Evolutionary conservation across 2,888 invertebrate species (phyloP).

Genomic region (Brachycybe producta): DNA sequence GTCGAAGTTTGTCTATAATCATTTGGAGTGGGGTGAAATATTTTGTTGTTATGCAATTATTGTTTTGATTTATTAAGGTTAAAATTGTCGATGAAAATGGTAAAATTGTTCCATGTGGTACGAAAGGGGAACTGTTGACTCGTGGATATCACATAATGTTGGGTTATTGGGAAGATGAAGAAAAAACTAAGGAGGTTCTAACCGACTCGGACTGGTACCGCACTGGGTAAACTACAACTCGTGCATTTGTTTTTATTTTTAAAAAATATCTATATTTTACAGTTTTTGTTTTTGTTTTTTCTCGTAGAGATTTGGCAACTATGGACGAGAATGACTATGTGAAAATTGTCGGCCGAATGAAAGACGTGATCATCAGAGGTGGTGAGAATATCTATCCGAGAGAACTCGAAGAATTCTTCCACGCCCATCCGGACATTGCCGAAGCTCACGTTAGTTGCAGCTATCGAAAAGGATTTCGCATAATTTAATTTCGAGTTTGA

Average conservation of each 20-base stretch:
- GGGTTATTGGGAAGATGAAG: slow-evolving; percentile 65
- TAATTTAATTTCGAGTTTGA: neutral
- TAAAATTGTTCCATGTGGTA: slow-evolving; percentile 51
- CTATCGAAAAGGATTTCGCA: neutral
- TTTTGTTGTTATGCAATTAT: neutral
- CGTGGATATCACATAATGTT: slow-evolving; percentile 63
- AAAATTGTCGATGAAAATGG: slow-evolving; percentile 16
- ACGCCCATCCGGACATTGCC: slow-evolving; percentile 37
- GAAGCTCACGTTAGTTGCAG: slow-evolving; percentile 39
- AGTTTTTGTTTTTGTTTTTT: neutral
- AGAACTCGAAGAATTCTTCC: slow-evolving; percentile 41
- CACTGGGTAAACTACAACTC: slow-evolving; percentile 54
- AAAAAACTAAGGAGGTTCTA: slow-evolving; percentile 54
- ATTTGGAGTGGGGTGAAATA: no score
- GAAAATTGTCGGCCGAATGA: slow-evolving; percentile 40
- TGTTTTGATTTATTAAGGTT: neutral
- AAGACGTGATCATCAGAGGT: slow-evolving; percentile 41
- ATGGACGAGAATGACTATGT: slow-evolving; percentile 40
- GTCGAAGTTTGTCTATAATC: slow-evolving; percentile 41
- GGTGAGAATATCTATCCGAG: slow-evolving; percentile 44
- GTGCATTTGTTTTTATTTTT: neutral
- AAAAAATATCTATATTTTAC: neutral
- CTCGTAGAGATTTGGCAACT: slow-evolving; percentile 30
- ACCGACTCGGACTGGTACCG: slow-evolving; percentile 61
- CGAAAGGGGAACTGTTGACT: slow-evolving; percentile 59